Evolutionary conservation across 2,888 invertebrate genomes (phyloP).

Genomic region (Eristalinus aeneus): DNA sequence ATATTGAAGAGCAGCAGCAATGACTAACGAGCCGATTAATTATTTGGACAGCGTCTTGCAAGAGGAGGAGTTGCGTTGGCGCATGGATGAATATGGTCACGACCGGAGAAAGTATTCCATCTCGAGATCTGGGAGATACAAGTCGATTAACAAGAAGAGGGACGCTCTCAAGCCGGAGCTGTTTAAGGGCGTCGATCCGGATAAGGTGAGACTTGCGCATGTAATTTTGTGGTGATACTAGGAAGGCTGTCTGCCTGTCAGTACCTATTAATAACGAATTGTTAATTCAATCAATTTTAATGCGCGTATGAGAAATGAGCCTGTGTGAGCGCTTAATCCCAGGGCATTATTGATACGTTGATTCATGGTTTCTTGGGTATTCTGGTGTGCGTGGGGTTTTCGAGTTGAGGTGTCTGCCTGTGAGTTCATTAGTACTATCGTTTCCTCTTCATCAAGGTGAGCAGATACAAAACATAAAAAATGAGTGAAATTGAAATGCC

Average conservation of each 20-base stretch:
- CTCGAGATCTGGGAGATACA: conserved; percentile 84
- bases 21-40: conserved; percentile 77
- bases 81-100: conserved; percentile 76
- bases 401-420: background rate
- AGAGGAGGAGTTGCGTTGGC: conserved; percentile 78
- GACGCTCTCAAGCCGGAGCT: conserved; percentile 82
- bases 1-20: conserved; percentile 3
- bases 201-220: conserved; percentile 48
- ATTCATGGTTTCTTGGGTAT: background rate
- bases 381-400: background rate
- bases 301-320: conserved; percentile 9
- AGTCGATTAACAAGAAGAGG: conserved; percentile 82
- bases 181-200: conserved; percentile 79
- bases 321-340: conserved; percentile 1
- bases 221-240: background rate
- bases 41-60: conserved; percentile 79
- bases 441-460: background rate
- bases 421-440: background rate
- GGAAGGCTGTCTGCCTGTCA: background rate
- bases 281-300: conserved; percentile 30
- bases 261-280: conserved; percentile 32
- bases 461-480: background rate
- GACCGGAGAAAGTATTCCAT: conserved; percentile 82
- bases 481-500: background rate
- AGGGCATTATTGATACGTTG: conserved; percentile 38